phyloP scores from a whole-genome alignment of 2,113 vertebrate genomes.

The Mixornis gularis region DNA sequence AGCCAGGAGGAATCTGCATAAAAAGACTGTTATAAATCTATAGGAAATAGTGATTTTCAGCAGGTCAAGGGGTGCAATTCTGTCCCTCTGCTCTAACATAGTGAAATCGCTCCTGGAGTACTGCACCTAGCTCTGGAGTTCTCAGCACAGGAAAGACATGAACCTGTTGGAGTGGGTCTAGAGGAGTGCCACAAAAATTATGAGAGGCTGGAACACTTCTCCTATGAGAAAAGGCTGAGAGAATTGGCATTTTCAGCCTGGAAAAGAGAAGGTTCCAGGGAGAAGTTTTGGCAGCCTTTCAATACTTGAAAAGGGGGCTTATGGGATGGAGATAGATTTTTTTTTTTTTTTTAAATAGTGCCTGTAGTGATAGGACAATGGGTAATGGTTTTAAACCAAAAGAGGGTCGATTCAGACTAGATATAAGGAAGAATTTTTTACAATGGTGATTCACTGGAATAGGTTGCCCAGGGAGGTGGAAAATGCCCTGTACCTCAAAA shows the following conservation, averaged over 20 bases:
- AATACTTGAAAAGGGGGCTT: neutral
- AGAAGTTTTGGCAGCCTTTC: neutral
- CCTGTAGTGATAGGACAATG: neutral
- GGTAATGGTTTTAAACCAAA: neutral
- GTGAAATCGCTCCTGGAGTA: neutral
- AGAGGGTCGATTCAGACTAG: neutral
- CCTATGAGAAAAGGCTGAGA: neutral
- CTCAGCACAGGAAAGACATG: neutral
- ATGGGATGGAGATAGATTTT: neutral
- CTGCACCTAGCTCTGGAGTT: neutral
- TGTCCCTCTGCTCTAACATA: rapidly evolving
- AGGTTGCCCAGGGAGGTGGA: neutral
- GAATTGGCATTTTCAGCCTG: neutral
- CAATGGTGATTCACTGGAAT: neutral
- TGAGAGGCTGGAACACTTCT: neutral
- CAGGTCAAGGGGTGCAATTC: neutral
- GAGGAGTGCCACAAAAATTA: neutral
- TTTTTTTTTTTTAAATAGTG: no score
- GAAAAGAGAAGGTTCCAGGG: neutral
- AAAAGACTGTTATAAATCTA: neutral
- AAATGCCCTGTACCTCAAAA: neutral
- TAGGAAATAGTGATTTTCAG: neutral
- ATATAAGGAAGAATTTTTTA: neutral
- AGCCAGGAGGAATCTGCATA: neutral
- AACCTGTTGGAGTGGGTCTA: neutral